phyloP scores from a whole-genome alignment of 2,888 invertebrate species.

The Lathronympha strigana region DNA sequence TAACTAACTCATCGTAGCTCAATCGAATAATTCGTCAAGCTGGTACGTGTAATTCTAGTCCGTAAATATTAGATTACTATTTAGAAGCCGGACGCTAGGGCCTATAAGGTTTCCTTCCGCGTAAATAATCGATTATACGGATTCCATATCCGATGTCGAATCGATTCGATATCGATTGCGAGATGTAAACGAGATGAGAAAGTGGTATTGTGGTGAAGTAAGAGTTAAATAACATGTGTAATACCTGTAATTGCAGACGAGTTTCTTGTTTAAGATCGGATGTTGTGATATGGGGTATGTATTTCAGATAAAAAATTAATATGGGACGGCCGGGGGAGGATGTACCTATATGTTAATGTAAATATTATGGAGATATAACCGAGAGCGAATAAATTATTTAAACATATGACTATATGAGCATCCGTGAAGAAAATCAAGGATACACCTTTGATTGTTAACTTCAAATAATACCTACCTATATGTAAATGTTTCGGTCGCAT shows the following conservation, averaged over 20 bases:
- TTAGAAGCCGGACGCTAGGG: conserved; percentile 48
- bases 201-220: conserved; percentile 28
- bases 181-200: conserved; percentile 30
- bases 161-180: conserved; percentile 36
- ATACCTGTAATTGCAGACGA: conserved; percentile 32
- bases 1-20: too few species aligned
- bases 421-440: too few species aligned
- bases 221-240: conserved; percentile 21
- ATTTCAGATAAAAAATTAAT: not conserved
- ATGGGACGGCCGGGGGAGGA: not conserved
- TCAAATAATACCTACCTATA: too few species aligned
- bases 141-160: conserved; percentile 42
- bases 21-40: not conserved
- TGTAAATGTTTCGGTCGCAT: too few species aligned
- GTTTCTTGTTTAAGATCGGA: conserved; percentile 10
- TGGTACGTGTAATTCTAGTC: conserved; percentile 1
- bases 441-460: too few species aligned
- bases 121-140: conserved; percentile 50
- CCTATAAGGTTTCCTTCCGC: conserved; percentile 62
- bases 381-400: too few species aligned
- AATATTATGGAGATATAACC: too few species aligned
- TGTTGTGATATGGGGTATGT: conserved; percentile 15
- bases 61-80: conserved; percentile 48
- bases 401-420: too few species aligned
- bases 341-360: not conserved